Base-by-base conservation (phyloP, 2,797 vertebrate genomes). In the Centropyge bicolor region DNA sequence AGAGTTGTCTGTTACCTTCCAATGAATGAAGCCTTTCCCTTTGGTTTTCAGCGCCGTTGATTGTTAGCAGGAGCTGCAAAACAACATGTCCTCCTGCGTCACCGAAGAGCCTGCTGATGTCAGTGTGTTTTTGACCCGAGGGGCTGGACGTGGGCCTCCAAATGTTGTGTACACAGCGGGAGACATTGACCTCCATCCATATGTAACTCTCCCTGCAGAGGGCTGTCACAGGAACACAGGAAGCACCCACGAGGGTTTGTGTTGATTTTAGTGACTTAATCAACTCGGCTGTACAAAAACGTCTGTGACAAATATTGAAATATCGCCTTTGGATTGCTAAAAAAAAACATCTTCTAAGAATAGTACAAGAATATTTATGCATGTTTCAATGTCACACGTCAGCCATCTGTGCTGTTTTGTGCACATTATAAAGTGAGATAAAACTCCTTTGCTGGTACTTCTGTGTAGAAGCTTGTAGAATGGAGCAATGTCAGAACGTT, bases 161-260 rank as follows among this genome's bases (percentile, higher is more conserved):
- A 72, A 65, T 74, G 65, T 76, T 94, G 91, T 90, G 90, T 92
- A 94, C 90, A 93, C 87, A 93, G 81, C 36, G 22, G 76, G 78
- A 87, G 81, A 89, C 84, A 79, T 63, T 91, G 87, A 93, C 84
- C 92, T 85, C 79, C 77, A 52, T 80, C 61, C 52, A 76, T 65
- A 82, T 74, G 35, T 38, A 54, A 35, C 67, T 57, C 56, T 55
- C 60, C 31, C 27, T 51, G 38, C 59, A 73, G 52, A 69, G 1
- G 45, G 51, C 64, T 84, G 63, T 76, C 61, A 76, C 12, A 57
- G 43, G 41, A 74, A 48, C 4, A 76, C 12, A 51, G 14, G 35
- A 54, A 69, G 59, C 40, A 41, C 6, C 22, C 43, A 43, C 48
- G 40, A 45, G 22, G 12, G 49, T 61, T 16, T 24, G 19, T 73